Percentiles rank a stretch among this genome's conserved stretches.
Conservation (phyloP, 2,888 invertebrate species). For the Parnassius smintheus region DNA sequence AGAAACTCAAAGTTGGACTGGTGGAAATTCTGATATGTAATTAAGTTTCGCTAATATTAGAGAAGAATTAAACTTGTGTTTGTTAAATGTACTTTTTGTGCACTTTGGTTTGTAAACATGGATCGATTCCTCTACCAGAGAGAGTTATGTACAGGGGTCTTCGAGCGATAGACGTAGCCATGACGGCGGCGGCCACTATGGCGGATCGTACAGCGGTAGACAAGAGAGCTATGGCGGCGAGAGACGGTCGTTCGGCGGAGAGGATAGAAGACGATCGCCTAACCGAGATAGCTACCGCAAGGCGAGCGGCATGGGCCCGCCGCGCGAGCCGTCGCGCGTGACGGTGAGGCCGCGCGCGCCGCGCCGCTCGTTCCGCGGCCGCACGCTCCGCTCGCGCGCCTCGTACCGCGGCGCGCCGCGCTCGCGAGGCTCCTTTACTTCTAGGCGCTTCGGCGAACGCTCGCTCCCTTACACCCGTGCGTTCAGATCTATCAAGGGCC, state of each 20-base stretch:
- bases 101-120: conserved; percentile 42
- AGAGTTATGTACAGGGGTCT: conserved; percentile 78
- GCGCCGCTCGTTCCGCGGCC: conserved; percentile 78
- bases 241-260: conserved; percentile 74
- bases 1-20: conserved; percentile 5
- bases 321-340: conserved; percentile 62
- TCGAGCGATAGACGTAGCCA: conserved; percentile 80
- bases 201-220: conserved; percentile 77
- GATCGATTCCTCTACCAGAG: conserved; percentile 46
- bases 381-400: conserved; percentile 78
- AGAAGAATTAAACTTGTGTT: conserved; percentile 31
- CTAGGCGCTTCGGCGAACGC: conserved; percentile 65
- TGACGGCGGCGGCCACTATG: conserved; percentile 80
- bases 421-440: conserved; percentile 70
- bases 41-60: conserved; percentile 4
- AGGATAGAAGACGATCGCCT: conserved; percentile 80
- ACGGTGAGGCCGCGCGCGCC: conserved; percentile 72
- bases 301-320: conserved; percentile 73
- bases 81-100: conserved; percentile 44
- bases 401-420: conserved; percentile 79
- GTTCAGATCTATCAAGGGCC: conserved; percentile 71
- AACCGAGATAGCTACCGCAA: conserved; percentile 74
- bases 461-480: conserved; percentile 68
- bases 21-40: conserved; percentile 11
- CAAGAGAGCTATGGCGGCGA: conserved; percentile 79